phyloP scores from a whole-genome alignment of 2,888 invertebrate genomes.

The Octodonta nipae region DNA sequence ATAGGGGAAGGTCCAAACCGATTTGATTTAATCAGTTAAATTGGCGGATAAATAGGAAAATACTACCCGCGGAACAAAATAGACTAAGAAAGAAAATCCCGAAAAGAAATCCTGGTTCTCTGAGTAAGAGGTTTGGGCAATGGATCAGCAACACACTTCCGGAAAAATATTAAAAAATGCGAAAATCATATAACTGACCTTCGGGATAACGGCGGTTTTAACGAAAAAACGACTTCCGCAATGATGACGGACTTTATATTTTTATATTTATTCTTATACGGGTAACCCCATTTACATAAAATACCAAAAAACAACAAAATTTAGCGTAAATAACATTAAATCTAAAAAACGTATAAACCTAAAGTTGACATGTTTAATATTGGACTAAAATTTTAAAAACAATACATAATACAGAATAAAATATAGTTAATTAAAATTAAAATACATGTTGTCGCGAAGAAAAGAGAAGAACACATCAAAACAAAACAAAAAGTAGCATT shows the following conservation, averaged over 20 bases:
- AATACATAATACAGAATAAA: no score
- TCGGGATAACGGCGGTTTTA: not conserved
- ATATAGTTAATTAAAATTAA: not conserved
- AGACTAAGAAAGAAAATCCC: not conserved
- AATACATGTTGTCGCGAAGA: no score
- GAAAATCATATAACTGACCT: not conserved
- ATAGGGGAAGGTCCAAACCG: conserved; percentile 1
- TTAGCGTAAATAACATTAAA: no score
- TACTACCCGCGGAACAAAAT: not conserved
- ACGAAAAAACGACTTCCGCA: not conserved
- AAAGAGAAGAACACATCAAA: no score
- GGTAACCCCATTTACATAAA: no score
- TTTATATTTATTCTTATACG: not conserved
- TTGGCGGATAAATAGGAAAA: conserved; percentile 1
- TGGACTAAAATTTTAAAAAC: no score
- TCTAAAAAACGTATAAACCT: no score
- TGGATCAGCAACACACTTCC: conserved; percentile 1
- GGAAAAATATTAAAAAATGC: not conserved
- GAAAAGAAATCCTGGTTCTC: not conserved
- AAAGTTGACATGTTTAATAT: no score
- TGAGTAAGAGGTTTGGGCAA: not conserved
- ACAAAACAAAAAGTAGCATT: no score
- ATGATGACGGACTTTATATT: not conserved
- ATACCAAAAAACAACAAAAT: no score
- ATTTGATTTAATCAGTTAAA: not conserved